Evolutionary conservation across 2,888 invertebrate genomes (phyloP).

Genomic region (Capitulum mitella): DNA sequence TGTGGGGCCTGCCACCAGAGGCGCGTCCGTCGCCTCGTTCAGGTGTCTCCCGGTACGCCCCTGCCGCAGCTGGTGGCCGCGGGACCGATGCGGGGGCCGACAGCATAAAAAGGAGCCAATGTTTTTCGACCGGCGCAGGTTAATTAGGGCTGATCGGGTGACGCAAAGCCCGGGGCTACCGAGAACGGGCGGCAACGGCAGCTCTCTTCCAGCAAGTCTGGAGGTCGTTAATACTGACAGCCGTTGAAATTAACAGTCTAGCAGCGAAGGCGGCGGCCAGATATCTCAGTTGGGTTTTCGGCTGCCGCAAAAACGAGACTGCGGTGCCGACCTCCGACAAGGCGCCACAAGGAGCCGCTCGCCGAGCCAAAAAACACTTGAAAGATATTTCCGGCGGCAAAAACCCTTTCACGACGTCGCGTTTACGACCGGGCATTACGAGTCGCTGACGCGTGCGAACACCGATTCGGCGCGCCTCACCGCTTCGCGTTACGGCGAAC

Average conservation of each 20-base stretch:
- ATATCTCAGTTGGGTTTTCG: not conserved
- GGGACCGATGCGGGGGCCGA: not conserved
- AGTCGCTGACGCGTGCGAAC: not conserved
- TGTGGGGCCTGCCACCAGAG: not conserved
- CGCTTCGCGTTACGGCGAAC: not conserved
- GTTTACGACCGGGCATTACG: not conserved
- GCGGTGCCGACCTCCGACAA: not conserved
- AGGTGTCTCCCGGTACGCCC: not conserved
- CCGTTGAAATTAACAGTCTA: not conserved
- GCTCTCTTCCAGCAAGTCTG: too few relatives aligned
- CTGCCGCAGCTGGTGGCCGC: not conserved
- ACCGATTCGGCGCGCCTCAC: not conserved
- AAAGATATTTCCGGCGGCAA: not conserved
- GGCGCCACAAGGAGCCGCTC: too few relatives aligned
- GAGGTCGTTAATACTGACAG: not conserved
- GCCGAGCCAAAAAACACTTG: too few relatives aligned
- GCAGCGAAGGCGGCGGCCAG: not conserved
- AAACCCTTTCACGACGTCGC: not conserved
- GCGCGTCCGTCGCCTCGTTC: not conserved
- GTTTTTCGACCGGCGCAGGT: not conserved
- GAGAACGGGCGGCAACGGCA: not conserved
- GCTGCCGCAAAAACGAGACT: not conserved
- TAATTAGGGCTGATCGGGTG: not conserved
- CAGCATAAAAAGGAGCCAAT: not conserved
- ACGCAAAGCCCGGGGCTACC: not conserved